A percentile compares a stretch with the other conserved stretches of the same genome.
phyloP scores from a whole-genome alignment of 2,888 invertebrate genomes.

The Meiosimyza decipiens region DNA sequence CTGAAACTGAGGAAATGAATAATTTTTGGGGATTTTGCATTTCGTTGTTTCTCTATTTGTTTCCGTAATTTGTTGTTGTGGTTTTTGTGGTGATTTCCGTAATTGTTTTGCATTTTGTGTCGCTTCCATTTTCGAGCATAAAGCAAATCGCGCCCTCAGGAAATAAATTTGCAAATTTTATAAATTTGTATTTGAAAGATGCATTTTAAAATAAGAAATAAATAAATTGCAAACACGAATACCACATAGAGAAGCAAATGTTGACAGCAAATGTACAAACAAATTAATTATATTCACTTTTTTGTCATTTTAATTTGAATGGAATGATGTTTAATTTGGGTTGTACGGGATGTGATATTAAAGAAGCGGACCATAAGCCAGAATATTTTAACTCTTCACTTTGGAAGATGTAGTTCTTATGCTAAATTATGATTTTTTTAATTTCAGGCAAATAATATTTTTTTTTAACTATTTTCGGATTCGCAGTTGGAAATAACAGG shows the following conservation, averaged over 20 bases:
- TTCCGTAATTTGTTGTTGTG: neutral
- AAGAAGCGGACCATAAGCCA: too few relatives aligned
- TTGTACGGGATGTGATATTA: too few relatives aligned
- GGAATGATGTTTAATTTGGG: too few relatives aligned
- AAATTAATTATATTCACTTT: neutral
- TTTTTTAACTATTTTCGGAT: too few relatives aligned
- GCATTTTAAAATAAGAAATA: neutral
- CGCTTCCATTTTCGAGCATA: slow-evolving; percentile 6
- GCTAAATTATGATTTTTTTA: too few relatives aligned
- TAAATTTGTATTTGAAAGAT: neutral
- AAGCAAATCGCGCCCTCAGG: slow-evolving; percentile 15
- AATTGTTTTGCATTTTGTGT: slow-evolving; percentile 26
- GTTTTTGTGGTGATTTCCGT: slow-evolving; percentile 11
- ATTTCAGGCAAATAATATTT: too few relatives aligned
- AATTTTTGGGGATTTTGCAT: slow-evolving; percentile 4
- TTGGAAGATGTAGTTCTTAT: too few relatives aligned
- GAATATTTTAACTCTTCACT: too few relatives aligned
- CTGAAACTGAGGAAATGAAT: slow-evolving; percentile 19
- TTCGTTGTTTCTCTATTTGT: neutral
- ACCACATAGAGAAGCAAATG: neutral
- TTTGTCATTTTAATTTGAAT: neutral
- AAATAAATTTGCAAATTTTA: slow-evolving; percentile 17
- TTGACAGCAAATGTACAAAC: neutral
- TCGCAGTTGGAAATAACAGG: too few relatives aligned
- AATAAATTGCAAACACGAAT: neutral